Evolutionary conservation across 2,888 invertebrate species (phyloP).

Genomic region (Polydesmus complanatus): DNA sequence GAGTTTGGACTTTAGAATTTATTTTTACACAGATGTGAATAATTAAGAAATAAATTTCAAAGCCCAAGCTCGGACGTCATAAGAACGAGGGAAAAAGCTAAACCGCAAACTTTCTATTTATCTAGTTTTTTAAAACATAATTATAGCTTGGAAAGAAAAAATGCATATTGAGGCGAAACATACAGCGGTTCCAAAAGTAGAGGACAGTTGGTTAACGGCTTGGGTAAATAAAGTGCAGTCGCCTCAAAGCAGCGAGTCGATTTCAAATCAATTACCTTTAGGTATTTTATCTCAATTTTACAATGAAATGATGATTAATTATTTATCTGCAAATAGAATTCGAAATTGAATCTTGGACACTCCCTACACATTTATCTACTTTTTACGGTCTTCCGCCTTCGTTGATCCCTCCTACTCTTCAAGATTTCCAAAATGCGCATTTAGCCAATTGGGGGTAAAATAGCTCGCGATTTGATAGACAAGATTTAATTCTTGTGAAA

Average conservation of each 20-base stretch:
- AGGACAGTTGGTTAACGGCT: background rate
- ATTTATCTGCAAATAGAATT: background rate
- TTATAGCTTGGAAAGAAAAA: background rate
- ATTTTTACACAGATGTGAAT: too few relatives aligned
- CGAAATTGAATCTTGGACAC: background rate
- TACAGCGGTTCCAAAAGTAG: background rate
- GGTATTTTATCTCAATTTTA: background rate
- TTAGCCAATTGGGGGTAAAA: background rate
- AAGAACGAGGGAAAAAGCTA: too few relatives aligned
- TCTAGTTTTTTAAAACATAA: too few relatives aligned
- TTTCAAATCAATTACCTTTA: background rate
- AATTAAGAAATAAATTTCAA: too few relatives aligned
- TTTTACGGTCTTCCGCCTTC: background rate
- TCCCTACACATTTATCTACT: background rate
- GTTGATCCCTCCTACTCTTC: background rate
- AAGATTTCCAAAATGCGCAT: background rate
- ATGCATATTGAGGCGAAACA: background rate
- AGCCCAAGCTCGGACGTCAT: too few relatives aligned
- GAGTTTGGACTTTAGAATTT: too few relatives aligned
- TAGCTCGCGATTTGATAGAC: too few relatives aligned
- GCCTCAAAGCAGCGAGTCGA: background rate
- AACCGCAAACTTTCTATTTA: too few relatives aligned
- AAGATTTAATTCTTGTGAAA: too few relatives aligned
- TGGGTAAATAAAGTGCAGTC: background rate
- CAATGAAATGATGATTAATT: background rate